phyloP scores from a whole-genome alignment of 2,113 vertebrate species.

The Eira barbara region DNA sequence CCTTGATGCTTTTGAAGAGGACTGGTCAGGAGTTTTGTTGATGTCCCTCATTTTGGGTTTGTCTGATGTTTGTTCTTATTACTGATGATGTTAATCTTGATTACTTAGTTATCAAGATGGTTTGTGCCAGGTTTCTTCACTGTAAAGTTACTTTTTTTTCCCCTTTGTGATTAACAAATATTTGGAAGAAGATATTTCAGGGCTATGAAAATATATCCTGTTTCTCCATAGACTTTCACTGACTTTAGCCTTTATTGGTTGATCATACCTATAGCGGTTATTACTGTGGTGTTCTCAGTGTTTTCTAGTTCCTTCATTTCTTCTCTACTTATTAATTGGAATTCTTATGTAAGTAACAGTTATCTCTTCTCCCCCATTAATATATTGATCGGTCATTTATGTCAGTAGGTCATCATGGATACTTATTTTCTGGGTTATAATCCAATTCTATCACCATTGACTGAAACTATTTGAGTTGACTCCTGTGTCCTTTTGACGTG shows the following conservation, averaged over 20 bases:
- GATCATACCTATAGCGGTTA: background rate
- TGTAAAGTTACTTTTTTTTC: background rate
- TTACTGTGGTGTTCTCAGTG: background rate
- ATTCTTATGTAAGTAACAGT: background rate
- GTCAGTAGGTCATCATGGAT: background rate
- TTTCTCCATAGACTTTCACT: background rate
- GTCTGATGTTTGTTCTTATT: background rate
- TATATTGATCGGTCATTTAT: background rate
- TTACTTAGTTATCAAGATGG: background rate
- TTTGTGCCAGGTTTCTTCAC: background rate
- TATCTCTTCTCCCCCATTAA: background rate
- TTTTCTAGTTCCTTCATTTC: background rate
- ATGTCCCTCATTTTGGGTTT: background rate
- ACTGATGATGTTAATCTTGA: background rate
- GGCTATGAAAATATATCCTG: background rate
- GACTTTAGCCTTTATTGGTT: background rate
- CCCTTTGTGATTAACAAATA: background rate
- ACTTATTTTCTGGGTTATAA: conserved; percentile 5
- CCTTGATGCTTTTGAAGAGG: background rate
- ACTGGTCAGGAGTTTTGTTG: background rate
- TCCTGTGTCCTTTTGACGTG: background rate
- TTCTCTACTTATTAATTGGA: background rate
- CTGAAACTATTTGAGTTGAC: background rate
- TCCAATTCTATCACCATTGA: background rate
- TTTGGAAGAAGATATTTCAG: background rate